Evolutionary conservation across 2,797 vertebrate species (phyloP).

Genomic region (Pelochelys cantorii): DNA sequence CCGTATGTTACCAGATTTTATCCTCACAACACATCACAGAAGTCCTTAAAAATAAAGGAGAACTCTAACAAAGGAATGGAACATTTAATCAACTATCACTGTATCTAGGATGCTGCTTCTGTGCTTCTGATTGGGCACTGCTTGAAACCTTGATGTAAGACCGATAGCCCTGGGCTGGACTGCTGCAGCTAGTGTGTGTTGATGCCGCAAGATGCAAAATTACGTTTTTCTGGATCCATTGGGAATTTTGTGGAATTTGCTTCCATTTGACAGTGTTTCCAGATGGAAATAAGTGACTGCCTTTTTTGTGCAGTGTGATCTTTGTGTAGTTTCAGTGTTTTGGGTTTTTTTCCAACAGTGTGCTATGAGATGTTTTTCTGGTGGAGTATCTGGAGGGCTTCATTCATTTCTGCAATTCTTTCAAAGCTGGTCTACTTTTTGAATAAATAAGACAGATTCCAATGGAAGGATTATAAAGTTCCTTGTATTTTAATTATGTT

Average conservation of each 20-base stretch:
- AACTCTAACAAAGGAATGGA: not conserved
- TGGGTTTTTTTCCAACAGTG: not conserved
- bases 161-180: constrained; percentile 18
- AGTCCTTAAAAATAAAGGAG: not conserved
- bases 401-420: not conserved
- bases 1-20: not conserved
- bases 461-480: constrained; percentile 66
- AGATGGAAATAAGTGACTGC: constrained; percentile 72
- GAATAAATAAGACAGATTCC: constrained; percentile 67
- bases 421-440: not conserved
- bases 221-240: constrained; percentile 30
- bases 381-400: constrained; percentile 41
- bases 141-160: not conserved
- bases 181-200: not conserved
- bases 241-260: constrained; percentile 76
- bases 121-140: not conserved
- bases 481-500: constrained; percentile 55
- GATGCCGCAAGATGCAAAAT: constrained; percentile 28
- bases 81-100: not conserved
- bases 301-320: not conserved
- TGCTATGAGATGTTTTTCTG: constrained; percentile 63
- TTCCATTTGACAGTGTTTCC: constrained; percentile 76
- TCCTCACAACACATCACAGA: not conserved
- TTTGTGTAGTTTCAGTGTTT: not conserved
- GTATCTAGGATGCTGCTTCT: accelerated